Evolutionary conservation across 2,797 vertebrate species (phyloP), one percentile per base, ranked within the genome.

Genomic region (Phrynocephalus forsythii): DNA sequence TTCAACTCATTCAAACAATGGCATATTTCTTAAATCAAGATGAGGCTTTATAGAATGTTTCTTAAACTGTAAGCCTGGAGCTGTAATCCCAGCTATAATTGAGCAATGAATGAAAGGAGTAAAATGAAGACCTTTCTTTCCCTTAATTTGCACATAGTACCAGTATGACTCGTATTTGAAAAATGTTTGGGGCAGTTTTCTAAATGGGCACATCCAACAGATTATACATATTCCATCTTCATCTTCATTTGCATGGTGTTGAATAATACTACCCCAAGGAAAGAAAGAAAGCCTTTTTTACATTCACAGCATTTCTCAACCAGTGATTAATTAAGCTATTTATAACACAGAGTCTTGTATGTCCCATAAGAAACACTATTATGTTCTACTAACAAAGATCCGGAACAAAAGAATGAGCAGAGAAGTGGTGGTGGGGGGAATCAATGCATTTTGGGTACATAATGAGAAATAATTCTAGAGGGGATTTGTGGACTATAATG

Each of bases 301-400:
- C 90, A 93, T 94, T 95, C 95, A 95, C 92, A 96, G 92, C 91
- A 89, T 94, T 92, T 94, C 87, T 93, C 93, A 93, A 95, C 92
- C 93, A 86, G 84, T 93, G 92, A 92, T 92, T 95, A 95, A 95
- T 95, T 93, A 94, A 91, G 92, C 90, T 91, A 56, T 86, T 94
- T 94, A 94, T 85, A 93, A 91, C 80, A 93, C 73, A 86, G 79
- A 77, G 91, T 82, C 76, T 78, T 83, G 0, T 0, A 77, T 80
- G 56, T 90, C 63, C 68, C 86, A 0, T 85, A 88, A 77, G 85
- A 28, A 86, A 13, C 28, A 90, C 80, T 72, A 72, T 91, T 87
- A 84, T 50, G 85, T 50, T 18, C 50, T 82, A n/a, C 24, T 78
- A 84, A 85, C 44, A 91, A 94, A 91, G 20, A 26, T 89, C 77